Conservation (phyloP, 2,888 invertebrate species). For the Hermaeophaga mercurialis region DNA sequence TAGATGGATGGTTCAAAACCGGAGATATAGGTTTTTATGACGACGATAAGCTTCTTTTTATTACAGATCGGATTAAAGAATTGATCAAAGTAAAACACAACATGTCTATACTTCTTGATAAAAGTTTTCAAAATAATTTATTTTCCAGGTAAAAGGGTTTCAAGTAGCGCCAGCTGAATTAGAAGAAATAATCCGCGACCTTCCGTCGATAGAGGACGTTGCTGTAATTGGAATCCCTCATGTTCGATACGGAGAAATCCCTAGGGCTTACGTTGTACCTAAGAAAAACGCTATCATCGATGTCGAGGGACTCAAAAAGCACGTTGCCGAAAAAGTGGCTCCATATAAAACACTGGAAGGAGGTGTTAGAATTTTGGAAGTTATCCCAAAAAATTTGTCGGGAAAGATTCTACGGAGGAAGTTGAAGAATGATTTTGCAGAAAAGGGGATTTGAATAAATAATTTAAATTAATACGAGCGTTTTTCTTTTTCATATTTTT, state of each 20-base stretch:
- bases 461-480: too few species aligned
- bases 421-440: slow-evolving; percentile 42
- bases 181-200: slow-evolving; percentile 72
- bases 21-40: slow-evolving; percentile 68
- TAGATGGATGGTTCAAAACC: slow-evolving; percentile 75
- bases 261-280: slow-evolving; percentile 72
- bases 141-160: slow-evolving; percentile 34
- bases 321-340: slow-evolving; percentile 64
- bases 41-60: slow-evolving; percentile 68
- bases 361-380: slow-evolving; percentile 61
- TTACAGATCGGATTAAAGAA: slow-evolving; percentile 81
- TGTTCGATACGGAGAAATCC: slow-evolving; percentile 71
- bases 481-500: too few species aligned
- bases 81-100: slow-evolving; percentile 71
- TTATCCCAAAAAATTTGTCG: slow-evolving; percentile 64
- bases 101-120: too few species aligned
- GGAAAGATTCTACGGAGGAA: slow-evolving; percentile 66
- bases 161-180: slow-evolving; percentile 90
- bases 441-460: slow-evolving; percentile 20
- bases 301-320: slow-evolving; percentile 3
- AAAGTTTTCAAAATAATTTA: too few species aligned
- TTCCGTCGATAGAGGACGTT: slow-evolving; percentile 77
- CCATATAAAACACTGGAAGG: slow-evolving; percentile 72
- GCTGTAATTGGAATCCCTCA: slow-evolving; percentile 82
- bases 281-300: slow-evolving; percentile 8